A percentile compares a stretch with the other conserved stretches of the same genome.
Evolutionary conservation across 2,888 invertebrate species (phyloP).

Genomic region (Loripinus fragilis): DNA sequence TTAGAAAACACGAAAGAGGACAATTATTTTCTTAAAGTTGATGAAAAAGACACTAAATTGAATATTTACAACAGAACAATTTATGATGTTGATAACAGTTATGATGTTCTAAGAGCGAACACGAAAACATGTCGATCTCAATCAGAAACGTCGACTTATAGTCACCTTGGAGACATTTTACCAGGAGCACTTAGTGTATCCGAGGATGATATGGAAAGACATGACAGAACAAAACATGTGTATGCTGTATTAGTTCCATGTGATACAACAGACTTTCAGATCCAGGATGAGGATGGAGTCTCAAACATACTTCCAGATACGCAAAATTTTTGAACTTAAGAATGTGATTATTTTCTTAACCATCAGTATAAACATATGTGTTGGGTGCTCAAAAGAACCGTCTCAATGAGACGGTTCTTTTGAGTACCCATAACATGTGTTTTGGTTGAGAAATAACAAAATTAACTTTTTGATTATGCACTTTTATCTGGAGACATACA

Average conservation of each 20-base stretch:
- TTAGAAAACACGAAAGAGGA: background rate
- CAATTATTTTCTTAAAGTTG: too few relatives aligned
- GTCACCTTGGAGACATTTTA: background rate
- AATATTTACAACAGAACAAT: constrained; percentile 1
- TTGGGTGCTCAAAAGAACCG: too few relatives aligned
- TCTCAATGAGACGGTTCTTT: too few relatives aligned
- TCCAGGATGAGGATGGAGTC: too few relatives aligned
- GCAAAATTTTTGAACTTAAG: too few relatives aligned
- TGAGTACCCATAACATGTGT: too few relatives aligned
- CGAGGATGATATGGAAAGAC: background rate
- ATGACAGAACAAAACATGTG: background rate
- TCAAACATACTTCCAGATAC: too few relatives aligned
- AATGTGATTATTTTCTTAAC: too few relatives aligned
- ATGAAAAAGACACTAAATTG: background rate
- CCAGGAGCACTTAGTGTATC: background rate
- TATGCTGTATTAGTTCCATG: background rate
- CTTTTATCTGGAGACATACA: too few relatives aligned
- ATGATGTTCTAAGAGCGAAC: background rate
- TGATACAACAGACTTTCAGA: background rate
- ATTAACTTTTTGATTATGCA: too few relatives aligned
- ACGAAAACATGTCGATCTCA: background rate
- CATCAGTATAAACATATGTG: too few relatives aligned
- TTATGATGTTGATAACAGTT: background rate
- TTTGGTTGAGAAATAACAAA: too few relatives aligned
- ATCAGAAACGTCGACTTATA: background rate